Conservation (phyloP, 2,888 invertebrate genomes). For the Cheilosia pagana region DNA sequence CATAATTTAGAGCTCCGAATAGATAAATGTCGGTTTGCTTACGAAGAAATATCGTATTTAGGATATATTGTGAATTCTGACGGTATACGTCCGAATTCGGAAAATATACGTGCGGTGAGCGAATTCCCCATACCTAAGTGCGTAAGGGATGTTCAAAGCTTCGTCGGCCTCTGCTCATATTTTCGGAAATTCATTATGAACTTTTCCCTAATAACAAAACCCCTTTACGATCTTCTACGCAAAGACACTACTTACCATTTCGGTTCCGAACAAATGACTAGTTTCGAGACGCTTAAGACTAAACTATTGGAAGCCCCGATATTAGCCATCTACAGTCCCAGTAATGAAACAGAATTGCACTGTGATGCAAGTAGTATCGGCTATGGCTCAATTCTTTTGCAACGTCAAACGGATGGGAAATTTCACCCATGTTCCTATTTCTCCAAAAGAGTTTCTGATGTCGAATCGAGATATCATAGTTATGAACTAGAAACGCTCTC, state of each 20-base stretch:
- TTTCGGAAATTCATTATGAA: slow-evolving; percentile 15
- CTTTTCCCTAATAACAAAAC: slow-evolving; percentile 76
- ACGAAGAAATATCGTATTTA: slow-evolving; percentile 31
- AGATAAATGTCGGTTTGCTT: slow-evolving; percentile 14
- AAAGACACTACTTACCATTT: slow-evolving; percentile 43
- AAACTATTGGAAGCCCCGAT: slow-evolving; percentile 73
- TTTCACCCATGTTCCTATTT: slow-evolving; percentile 78
- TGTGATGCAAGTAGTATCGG: slow-evolving; percentile 77
- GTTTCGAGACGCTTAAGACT: slow-evolving; percentile 36
- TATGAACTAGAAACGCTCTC: slow-evolving; percentile 78
- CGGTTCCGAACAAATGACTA: not conserved
- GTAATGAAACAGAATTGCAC: slow-evolving; percentile 77
- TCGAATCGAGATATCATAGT: slow-evolving; percentile 77
- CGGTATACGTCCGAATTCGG: slow-evolving; percentile 25
- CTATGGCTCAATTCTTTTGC: slow-evolving; percentile 77
- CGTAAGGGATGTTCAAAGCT: slow-evolving; percentile 32
- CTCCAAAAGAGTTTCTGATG: slow-evolving; percentile 77
- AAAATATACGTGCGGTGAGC: slow-evolving; percentile 18
- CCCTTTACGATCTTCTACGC: slow-evolving; percentile 77
- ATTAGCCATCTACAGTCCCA: slow-evolving; percentile 77
- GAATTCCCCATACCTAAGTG: slow-evolving; percentile 47
- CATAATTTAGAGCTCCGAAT: slow-evolving; percentile 17
- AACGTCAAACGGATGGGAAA: slow-evolving; percentile 69
- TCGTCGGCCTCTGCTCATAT: slow-evolving; percentile 20
- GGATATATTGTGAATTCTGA: slow-evolving; percentile 37